Percentiles rank a stretch among this genome's conserved stretches.
Conservation (phyloP, 2,797 vertebrate species). For the Myiotriccus ornatus region DNA sequence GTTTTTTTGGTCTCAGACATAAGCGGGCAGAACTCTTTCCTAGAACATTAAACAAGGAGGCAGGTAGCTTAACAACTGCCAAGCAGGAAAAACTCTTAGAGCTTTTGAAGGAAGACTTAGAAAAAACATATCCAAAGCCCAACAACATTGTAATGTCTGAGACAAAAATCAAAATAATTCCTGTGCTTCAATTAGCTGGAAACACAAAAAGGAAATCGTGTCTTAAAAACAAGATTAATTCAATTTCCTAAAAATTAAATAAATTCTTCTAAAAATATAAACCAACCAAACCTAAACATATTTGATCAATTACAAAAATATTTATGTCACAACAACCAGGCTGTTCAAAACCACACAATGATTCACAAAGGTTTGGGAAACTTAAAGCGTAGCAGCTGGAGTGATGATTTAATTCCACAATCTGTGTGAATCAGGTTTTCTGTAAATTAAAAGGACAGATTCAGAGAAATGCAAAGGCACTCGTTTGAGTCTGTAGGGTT, state of each 20-base stretch:
- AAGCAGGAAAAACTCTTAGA: background rate
- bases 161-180: constrained; percentile 32
- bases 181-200: constrained; percentile 27
- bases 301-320: constrained; percentile 64
- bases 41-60: background rate
- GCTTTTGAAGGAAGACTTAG: background rate
- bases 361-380: constrained; percentile 67
- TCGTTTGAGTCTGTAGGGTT: background rate
- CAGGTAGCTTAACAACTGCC: constrained; percentile 20
- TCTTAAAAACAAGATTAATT: constrained; percentile 57
- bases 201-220: constrained; percentile 4
- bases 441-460: constrained; percentile 48
- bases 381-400: constrained; percentile 57
- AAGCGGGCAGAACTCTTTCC: background rate
- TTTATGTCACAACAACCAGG: constrained; percentile 58
- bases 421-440: constrained; percentile 64
- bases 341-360: constrained; percentile 65
- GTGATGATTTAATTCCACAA: constrained; percentile 55
- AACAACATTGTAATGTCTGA: background rate
- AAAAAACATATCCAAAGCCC: background rate
- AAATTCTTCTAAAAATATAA: constrained; percentile 53
- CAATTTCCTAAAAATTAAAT: constrained; percentile 60
- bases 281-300: constrained; percentile 40
- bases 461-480: constrained; percentile 40
- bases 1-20: background rate